Percentiles rank a stretch among this genome's conserved stretches.
Conservation (phyloP, 2,888 invertebrate species). For the Synergus laeviventris region DNA sequence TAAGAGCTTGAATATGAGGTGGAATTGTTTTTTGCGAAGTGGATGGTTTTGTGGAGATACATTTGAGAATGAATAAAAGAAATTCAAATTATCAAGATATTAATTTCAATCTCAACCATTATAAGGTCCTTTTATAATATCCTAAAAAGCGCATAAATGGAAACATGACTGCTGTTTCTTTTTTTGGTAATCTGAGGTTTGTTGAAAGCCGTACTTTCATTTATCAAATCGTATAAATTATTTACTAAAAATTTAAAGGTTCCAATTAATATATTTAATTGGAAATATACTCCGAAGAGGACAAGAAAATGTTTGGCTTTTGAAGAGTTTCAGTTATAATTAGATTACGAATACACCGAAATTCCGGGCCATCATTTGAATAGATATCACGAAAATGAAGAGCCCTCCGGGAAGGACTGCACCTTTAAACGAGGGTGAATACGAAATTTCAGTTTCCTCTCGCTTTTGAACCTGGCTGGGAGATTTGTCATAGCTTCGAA, state of each 20-base stretch:
- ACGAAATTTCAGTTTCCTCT: conserved; percentile 35
- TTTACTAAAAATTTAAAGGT: no score
- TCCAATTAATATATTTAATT: background rate
- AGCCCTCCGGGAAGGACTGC: conserved; percentile 28
- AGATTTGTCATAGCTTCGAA: conserved; percentile 14
- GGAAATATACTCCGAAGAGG: background rate
- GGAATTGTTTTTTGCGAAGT: background rate
- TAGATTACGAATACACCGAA: conserved; percentile 28
- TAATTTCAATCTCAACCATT: background rate
- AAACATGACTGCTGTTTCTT: background rate
- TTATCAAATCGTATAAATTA: no score
- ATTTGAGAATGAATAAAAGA: background rate
- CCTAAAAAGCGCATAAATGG: background rate
- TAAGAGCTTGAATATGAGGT: background rate
- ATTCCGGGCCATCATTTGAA: conserved; percentile 29
- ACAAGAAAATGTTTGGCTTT: conserved; percentile 13
- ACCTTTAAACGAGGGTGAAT: conserved; percentile 36
- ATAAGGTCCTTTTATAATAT: background rate
- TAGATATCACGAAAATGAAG: conserved; percentile 38
- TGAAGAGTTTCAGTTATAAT: conserved; percentile 35
- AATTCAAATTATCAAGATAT: no score
- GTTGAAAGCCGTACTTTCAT: no score
- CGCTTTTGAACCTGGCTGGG: background rate
- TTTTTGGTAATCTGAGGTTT: no score
- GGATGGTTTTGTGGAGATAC: background rate